phyloP scores from a whole-genome alignment of 2,797 vertebrate genomes.

The Hylomyscus alleni region DNA sequence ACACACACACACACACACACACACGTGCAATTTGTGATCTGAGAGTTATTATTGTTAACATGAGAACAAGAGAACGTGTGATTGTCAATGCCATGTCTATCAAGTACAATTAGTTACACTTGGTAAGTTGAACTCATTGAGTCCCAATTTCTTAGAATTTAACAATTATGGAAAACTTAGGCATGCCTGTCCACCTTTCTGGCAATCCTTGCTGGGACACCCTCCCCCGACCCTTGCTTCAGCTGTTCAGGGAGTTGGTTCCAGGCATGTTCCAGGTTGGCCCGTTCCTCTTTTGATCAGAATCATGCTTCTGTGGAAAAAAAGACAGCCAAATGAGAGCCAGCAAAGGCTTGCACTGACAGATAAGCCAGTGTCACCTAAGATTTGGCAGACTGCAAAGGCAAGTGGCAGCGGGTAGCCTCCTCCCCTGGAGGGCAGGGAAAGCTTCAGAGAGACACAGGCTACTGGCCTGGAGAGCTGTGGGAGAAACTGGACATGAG shows the following conservation, averaged over 20 bases:
- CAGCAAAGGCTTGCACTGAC: background rate
- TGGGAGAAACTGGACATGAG: fast-evolving
- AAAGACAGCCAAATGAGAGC: background rate
- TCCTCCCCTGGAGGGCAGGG: background rate
- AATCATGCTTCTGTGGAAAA: background rate
- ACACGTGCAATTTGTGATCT: background rate
- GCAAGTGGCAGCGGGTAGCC: background rate
- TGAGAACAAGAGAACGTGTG: background rate
- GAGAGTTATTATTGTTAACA: background rate
- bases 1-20: background rate
- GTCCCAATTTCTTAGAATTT: background rate
- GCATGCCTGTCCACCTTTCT: background rate
- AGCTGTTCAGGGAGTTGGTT: background rate
- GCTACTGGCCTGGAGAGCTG: too few species aligned
- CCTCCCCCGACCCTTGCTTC: background rate
- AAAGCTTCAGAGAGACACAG: background rate
- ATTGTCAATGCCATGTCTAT: background rate
- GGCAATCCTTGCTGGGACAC: background rate
- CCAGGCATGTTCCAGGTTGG: background rate
- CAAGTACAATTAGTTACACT: background rate
- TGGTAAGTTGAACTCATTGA: background rate
- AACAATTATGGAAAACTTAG: background rate
- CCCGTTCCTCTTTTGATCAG: background rate
- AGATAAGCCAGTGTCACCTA: background rate
- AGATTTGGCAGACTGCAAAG: background rate